Base-by-base conservation (phyloP, 1,140 invertebrate genomes). In the Eriocheir sinensis region DNA sequence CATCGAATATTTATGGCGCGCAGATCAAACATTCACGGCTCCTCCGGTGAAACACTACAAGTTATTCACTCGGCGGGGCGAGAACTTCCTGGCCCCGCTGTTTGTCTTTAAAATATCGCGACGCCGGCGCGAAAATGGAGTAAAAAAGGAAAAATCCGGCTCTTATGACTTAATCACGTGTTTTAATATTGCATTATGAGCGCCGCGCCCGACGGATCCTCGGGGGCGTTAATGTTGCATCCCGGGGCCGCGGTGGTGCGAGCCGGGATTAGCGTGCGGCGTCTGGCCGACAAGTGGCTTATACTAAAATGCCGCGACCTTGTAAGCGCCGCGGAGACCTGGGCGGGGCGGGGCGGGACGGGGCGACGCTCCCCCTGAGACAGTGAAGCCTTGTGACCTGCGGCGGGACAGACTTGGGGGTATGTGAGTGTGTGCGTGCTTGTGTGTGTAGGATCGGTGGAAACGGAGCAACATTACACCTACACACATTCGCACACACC, bases 171-270 rank as follows among this genome's bases (percentile, higher is more conserved):
- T 27, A 81, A 81, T 81, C 34, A 34, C 34, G 17, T 27, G 81
- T 36, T 85, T 85, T 85, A 85, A 85, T 85, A 81, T 85, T 85
- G 32, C 81, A 34, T 85, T 85, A 85, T 27, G 34, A 38, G 4
- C 81, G 17, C 34, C 38, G 81, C 32, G 38, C 12, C 27, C 36
- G 2, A 38, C 32, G 34, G 81, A 3, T 85, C 34, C 8, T 27
- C 8, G 34, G 81, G 81, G n/a, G 38, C 8, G 38, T 85, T 85
- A 85, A 85, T 36, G 34, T 85, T 85, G 27, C 81, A 36, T 85
- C 38, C 81, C 27, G 34, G 81, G 27, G 81, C 32, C 12, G 81
- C 38, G 81, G 81, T 34, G 81, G n/a, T 12, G 27, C 2, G 34
- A 81, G 80, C n/a, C 80, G 80, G 80, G 80, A 36, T 81, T 81